Percentiles rank a stretch among this genome's conserved stretches.
These are phyloP conservation scores for Alethe diademata DNA, from an alignment of 2,113 vertebrate species.

Conservation along the genomic window DNA sequence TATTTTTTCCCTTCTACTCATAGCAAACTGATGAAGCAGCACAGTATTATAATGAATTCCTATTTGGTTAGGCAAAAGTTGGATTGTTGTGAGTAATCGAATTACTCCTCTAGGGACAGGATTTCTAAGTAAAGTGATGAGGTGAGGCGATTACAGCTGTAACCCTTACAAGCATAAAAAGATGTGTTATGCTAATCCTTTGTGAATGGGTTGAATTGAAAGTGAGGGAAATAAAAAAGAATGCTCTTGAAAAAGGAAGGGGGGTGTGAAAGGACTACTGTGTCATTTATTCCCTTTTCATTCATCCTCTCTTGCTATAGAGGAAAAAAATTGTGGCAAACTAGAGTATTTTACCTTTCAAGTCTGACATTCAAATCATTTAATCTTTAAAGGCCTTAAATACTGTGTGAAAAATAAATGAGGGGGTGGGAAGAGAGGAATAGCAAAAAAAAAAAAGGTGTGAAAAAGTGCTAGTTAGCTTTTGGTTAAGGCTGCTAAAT, in stretches of 20 bases:
- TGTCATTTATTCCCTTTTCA: slow-evolving; percentile 45
- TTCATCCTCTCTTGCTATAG: slow-evolving; percentile 4
- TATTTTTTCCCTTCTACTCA: slow-evolving; percentile 17
- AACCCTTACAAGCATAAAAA: slow-evolving; percentile 59
- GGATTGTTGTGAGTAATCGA: slow-evolving; percentile 28
- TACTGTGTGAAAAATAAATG: background rate
- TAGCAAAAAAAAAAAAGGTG: background rate
- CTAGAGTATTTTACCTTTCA: slow-evolving; percentile 27
- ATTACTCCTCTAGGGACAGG: slow-evolving; percentile 43
- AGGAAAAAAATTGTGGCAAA: background rate
- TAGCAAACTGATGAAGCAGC: background rate
- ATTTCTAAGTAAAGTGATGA: slow-evolving; percentile 55
- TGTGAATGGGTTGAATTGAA: slow-evolving; percentile 56
- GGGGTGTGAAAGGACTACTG: slow-evolving; percentile 34
- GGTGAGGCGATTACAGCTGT: slow-evolving; percentile 62
- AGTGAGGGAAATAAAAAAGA: slow-evolving; percentile 33
- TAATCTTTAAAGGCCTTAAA: background rate
- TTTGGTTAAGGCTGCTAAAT: background rate
- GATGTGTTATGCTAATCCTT: slow-evolving; percentile 61
- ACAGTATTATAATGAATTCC: slow-evolving; percentile 33
- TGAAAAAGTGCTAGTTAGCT: background rate
- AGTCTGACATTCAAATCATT: background rate
- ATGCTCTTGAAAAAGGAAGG: slow-evolving; percentile 3
- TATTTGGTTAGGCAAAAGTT: slow-evolving; percentile 40
- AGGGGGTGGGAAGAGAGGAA: background rate